These are phyloP conservation scores for Limulus polyphemus DNA, from an alignment of 2,888 invertebrate genomes.

Conservation along the genomic window DNA sequence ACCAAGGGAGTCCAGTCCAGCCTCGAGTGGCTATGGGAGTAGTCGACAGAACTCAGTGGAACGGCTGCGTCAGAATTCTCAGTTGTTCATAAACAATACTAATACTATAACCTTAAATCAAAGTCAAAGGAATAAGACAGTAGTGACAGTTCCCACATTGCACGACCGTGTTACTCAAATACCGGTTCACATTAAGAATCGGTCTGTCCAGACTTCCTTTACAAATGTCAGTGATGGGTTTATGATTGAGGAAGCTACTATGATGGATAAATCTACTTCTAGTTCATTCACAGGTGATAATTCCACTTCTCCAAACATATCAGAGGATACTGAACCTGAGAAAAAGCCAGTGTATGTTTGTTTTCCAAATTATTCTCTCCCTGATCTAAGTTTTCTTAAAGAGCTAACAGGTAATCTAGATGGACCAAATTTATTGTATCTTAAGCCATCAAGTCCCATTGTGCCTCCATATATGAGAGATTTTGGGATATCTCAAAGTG, in stretches of 20 bases:
- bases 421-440: constrained; percentile 20
- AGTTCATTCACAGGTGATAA: constrained; percentile 5
- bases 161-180: constrained; percentile 28
- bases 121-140: constrained; percentile 8
- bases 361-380: constrained; percentile 79
- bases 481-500: constrained; percentile 8
- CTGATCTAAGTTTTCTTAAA: constrained; percentile 67
- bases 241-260: constrained; percentile 15
- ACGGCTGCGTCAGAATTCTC: constrained; percentile 11
- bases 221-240: constrained; percentile 13
- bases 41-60: constrained; percentile 21
- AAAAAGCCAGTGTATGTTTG: constrained; percentile 63
- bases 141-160: constrained; percentile 21
- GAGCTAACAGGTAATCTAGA: constrained; percentile 36
- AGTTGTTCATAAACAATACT: constrained; percentile 9
- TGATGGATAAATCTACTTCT: neutral
- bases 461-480: constrained; percentile 5
- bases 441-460: constrained; percentile 24
- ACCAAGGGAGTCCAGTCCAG: constrained; percentile 22
- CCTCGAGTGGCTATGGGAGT: constrained; percentile 24
- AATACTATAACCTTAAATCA: constrained; percentile 1
- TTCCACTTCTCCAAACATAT: constrained; percentile 7
- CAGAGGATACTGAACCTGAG: constrained; percentile 10
- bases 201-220: constrained; percentile 29
- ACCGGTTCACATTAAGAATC: constrained; percentile 29